A percentile compares a stretch with the other conserved stretches of the same genome.
These are phyloP conservation scores for Hyles vespertilio DNA, from an alignment of 1,140 invertebrate genomes.

Conservation along the genomic window DNA sequence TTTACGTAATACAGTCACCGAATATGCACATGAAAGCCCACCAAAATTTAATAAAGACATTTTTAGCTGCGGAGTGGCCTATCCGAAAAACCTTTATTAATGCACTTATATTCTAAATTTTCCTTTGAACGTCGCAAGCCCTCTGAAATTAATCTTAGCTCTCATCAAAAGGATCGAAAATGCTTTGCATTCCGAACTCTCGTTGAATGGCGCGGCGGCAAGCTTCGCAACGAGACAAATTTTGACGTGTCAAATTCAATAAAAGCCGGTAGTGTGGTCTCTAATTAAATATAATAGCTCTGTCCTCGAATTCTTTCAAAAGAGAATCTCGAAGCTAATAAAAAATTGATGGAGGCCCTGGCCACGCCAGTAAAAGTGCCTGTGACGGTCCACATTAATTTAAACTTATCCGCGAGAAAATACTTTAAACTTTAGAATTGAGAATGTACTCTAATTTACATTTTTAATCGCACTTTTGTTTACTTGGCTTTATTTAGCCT, in stretches of 20 bases:
- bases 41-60: constrained; percentile 66
- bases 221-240: constrained; percentile 39
- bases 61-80: constrained; percentile 55
- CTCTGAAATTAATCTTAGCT: constrained; percentile 69
- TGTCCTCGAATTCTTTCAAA: constrained; percentile 36
- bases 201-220: constrained; percentile 41
- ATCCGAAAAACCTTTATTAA: constrained; percentile 68
- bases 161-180: constrained; percentile 65
- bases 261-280: constrained; percentile 38
- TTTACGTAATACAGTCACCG: constrained; percentile 53
- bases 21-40: constrained; percentile 55
- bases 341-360: constrained; percentile 50
- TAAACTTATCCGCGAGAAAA: constrained; percentile 60
- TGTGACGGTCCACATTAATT: constrained; percentile 57
- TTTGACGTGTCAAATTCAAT: constrained; percentile 56
- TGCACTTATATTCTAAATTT: constrained; percentile 72
- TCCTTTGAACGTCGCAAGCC: constrained; percentile 62
- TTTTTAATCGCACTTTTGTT: constrained; percentile 53
- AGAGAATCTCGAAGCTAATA: constrained; percentile 47
- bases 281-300: constrained; percentile 44
- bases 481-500: constrained; percentile 39
- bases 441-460: constrained; percentile 54
- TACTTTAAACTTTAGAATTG: constrained; percentile 53
- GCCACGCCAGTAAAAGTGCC: constrained; percentile 34
- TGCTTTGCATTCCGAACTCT: constrained; percentile 51